phyloP scores from a whole-genome alignment of 2,888 invertebrate species.

The Rhorus exstirpatorius region DNA sequence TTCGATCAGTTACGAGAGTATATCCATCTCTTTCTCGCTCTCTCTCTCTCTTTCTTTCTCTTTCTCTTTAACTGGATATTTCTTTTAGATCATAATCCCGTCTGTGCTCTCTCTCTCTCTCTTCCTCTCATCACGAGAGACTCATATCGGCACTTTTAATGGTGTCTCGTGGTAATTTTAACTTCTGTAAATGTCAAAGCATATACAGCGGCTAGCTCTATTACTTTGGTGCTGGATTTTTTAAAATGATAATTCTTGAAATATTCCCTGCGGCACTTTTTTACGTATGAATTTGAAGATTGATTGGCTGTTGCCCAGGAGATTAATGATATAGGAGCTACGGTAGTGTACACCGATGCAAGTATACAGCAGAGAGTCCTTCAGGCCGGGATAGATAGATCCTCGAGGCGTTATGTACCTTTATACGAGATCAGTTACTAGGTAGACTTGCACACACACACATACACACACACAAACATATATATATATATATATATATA shows the following conservation, averaged over 20 bases:
- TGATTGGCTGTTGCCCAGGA: slow-evolving; percentile 12
- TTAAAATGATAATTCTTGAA: neutral
- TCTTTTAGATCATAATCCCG: slow-evolving; percentile 23
- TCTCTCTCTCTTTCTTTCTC: slow-evolving; percentile 24
- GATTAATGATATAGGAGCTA: neutral
- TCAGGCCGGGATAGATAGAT: slow-evolving; percentile 22
- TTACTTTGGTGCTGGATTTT: neutral
- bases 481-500: neutral
- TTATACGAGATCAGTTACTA: slow-evolving; percentile 43
- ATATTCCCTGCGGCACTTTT: neutral
- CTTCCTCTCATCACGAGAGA: neutral
- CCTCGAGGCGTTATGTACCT: slow-evolving; percentile 37
- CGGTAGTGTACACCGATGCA: neutral
- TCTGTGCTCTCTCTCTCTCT: slow-evolving; percentile 2
- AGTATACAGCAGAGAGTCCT: slow-evolving; percentile 2
- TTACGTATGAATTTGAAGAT: slow-evolving; percentile 9
- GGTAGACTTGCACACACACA: neutral
- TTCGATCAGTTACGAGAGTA: slow-evolving; percentile 67
- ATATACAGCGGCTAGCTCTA: neutral
- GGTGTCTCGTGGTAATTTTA: neutral
- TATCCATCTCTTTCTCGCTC: slow-evolving; percentile 46
- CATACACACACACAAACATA: too few relatives aligned
- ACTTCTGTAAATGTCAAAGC: neutral
- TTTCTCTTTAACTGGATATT: slow-evolving; percentile 16
- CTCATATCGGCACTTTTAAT: neutral